Evolutionary conservation across 2,797 vertebrate genomes (phyloP).

Genomic region (Anguilla megastoma): DNA sequence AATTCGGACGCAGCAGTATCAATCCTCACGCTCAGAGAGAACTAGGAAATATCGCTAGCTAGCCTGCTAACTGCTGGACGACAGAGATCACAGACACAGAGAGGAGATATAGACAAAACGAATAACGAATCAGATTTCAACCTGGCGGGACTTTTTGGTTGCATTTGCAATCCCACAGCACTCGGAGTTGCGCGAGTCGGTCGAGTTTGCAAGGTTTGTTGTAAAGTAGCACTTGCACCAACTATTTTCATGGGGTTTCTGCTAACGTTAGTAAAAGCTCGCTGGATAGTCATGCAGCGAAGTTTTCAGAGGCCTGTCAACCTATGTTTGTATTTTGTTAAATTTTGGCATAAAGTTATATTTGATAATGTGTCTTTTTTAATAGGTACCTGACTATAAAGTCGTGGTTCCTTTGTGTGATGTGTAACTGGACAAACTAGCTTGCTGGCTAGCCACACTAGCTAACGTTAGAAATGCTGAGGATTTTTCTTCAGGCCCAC

Average conservation of each 20-base stretch:
- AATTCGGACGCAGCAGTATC: conserved; percentile 25
- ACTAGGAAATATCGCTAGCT: conserved; percentile 48
- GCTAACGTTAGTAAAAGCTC: not conserved
- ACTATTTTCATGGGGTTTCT: not conserved
- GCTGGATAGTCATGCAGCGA: not conserved
- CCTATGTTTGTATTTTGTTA: not conserved
- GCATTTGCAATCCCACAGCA: conserved; percentile 1
- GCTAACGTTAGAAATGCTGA: not conserved
- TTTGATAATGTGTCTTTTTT: not conserved
- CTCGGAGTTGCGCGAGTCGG: conserved; percentile 9
- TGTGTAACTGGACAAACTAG: not conserved
- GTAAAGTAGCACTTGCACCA: not conserved
- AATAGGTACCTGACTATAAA: not conserved
- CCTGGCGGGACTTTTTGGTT: not conserved
- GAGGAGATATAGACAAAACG: not conserved
- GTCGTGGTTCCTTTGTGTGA: conserved; percentile 18
- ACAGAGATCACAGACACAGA: not conserved
- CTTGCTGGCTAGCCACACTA: not conserved
- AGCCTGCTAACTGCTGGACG: not conserved
- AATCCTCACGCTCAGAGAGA: conserved; percentile 45
- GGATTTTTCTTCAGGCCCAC: conserved; percentile 6
- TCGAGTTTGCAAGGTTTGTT: conserved; percentile 37
- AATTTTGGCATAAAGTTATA: not conserved
- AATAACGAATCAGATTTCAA: not conserved
- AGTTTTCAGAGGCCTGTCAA: conserved; percentile 28